Percentiles rank a stretch among this genome's conserved stretches.
Evolutionary conservation across 2,888 invertebrate genomes (phyloP).

Genomic region (Poecilus cupreus): DNA sequence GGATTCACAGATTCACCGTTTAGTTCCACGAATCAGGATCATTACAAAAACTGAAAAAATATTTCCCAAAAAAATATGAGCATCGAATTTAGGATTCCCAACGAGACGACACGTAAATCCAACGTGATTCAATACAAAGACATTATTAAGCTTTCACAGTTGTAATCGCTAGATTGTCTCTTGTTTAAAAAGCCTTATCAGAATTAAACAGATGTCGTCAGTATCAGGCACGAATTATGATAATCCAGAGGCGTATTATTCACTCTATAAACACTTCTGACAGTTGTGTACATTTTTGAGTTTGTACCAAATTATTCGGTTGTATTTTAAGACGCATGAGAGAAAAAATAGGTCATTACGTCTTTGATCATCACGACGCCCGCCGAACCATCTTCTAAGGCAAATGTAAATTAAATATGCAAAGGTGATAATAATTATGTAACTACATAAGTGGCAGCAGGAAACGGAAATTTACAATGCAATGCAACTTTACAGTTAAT

Average conservation of each 20-base stretch:
- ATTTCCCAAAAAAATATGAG: not conserved
- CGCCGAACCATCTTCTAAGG: too few species aligned
- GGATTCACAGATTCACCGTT: conserved; percentile 36
- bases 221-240: not conserved
- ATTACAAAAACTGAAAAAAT: not conserved
- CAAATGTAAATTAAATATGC: conserved; percentile 1
- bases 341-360: too few species aligned
- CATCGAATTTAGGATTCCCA: not conserved
- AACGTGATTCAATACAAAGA: conserved; percentile 6
- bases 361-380: too few species aligned
- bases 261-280: conserved; percentile 5
- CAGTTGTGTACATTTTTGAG: not conserved
- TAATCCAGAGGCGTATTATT: conserved; percentile 15
- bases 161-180: not conserved
- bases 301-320: too few species aligned
- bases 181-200: not conserved
- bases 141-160: not conserved
- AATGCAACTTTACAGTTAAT: conserved; percentile 33
- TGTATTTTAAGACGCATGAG: too few species aligned
- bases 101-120: not conserved
- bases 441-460: conserved; percentile 31
- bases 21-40: not conserved
- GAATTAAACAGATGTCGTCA: conserved; percentile 6
- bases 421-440: conserved; percentile 33
- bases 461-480: conserved; percentile 31